Conservation (phyloP, 2,113 vertebrate genomes). For the Beaufortia kweichowensis region DNA sequence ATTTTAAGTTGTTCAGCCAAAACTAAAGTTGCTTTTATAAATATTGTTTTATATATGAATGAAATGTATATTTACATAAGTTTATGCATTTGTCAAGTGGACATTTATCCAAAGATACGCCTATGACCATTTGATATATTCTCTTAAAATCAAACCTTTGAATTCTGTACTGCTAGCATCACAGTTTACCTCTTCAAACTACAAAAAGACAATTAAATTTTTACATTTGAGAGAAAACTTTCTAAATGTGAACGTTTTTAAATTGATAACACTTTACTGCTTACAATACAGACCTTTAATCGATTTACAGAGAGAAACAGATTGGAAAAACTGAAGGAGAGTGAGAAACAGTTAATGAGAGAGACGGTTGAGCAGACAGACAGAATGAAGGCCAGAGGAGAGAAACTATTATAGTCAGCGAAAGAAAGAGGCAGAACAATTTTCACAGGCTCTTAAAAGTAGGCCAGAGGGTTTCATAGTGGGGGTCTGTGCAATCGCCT, state of each 20-base stretch:
- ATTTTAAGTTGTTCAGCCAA: too few relatives aligned
- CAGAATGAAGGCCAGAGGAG: background rate
- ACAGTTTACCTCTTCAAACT: too few relatives aligned
- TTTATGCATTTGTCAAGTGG: too few relatives aligned
- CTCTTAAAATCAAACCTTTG: too few relatives aligned
- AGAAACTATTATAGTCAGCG: constrained; percentile 14
- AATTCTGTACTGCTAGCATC: too few relatives aligned
- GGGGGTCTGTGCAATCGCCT: constrained; percentile 40
- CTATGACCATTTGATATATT: too few relatives aligned
- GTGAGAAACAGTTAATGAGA: constrained; percentile 1
- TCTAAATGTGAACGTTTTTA: background rate
- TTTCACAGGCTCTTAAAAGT: constrained; percentile 70
- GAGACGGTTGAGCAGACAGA: background rate
- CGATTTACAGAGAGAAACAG: background rate
- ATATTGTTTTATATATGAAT: too few relatives aligned
- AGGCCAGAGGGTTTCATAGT: constrained; percentile 68
- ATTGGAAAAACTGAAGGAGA: background rate
- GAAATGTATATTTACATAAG: too few relatives aligned
- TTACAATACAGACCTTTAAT: background rate
- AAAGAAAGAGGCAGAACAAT: constrained; percentile 59
- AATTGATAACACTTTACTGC: background rate
- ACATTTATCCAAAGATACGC: too few relatives aligned
- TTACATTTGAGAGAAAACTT: too few relatives aligned
- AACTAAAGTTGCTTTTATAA: too few relatives aligned
- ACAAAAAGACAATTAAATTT: too few relatives aligned